Base-by-base conservation (phyloP, 2,888 invertebrate genomes). In the Timema cristinae region DNA sequence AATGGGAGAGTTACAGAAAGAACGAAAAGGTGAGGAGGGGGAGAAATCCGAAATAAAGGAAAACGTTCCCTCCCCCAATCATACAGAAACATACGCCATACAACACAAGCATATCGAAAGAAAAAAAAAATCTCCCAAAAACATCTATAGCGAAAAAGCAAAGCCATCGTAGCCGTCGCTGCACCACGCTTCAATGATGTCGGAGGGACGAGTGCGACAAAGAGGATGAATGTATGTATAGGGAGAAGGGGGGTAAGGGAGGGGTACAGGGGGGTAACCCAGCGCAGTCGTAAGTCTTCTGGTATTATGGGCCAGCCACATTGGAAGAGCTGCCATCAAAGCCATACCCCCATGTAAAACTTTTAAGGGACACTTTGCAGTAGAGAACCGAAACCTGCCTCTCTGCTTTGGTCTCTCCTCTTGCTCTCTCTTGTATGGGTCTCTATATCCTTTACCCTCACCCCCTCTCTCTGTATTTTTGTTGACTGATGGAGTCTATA, bases 251-350 rank as follows among this genome's bases (percentile, higher is more conserved):
- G 66, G 50, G 66, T 48, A 66, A 47, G 54, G 66, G 54, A 49
- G 66, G 51, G 11, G 70, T 48, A 32, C 32, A 32, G 32, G 32
- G 32, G 32, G 32, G 32, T 32, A 32, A 32, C 80, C 84, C 84
- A 85, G 86, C 86, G 86, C 86, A 86, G 86, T 83, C 86, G 86
- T 86, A 86, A 86, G 86, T 82, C 82, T 86, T 86, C 67, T 71
- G 86, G 86, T 85, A 85, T 86, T 86, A 86, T 86, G 85, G 86
- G 84, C 85, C 84, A 85, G 85, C 85, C 86, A 86, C 86, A 86
- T 86, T 86, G 86, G 86, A 86, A 86, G 86, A 86, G 85, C 85
- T 85, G 86, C 86, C 86, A 86, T 86, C 86, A 86, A 86, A 85
- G 47, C 85, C 32, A 32, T 32, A 85, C 85, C 84, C 84, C 84